phyloP scores from a whole-genome alignment of 2,113 vertebrate genomes.

The Furnarius figulus region DNA sequence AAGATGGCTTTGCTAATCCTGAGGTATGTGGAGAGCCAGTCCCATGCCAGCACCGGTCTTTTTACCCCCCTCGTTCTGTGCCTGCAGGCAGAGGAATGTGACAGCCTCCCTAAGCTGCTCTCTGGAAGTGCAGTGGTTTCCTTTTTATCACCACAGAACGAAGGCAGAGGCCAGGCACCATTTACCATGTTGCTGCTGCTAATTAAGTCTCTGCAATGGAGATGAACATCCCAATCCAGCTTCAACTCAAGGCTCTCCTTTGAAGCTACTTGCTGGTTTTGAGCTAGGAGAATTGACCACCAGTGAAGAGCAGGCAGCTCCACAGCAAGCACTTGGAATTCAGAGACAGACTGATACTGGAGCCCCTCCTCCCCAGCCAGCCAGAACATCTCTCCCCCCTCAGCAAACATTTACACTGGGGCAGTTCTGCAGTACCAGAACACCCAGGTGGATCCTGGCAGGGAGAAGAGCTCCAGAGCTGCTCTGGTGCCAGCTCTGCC shows the following conservation, averaged over 20 bases:
- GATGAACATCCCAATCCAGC: background rate
- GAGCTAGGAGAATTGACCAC: background rate
- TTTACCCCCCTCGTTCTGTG: too few relatives aligned
- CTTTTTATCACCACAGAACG: background rate
- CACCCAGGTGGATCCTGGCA: background rate
- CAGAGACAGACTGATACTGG: background rate
- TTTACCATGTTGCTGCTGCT: background rate
- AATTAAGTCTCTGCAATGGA: background rate
- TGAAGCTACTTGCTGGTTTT: background rate
- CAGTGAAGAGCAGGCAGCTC: background rate
- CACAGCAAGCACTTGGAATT: background rate
- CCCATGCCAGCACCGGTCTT: background rate
- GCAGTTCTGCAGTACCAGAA: background rate
- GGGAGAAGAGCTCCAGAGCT: background rate
- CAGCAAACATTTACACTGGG: background rate
- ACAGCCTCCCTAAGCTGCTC: background rate
- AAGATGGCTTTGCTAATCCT: background rate
- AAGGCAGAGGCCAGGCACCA: background rate
- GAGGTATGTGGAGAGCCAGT: background rate
- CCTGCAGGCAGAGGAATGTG: accelerated
- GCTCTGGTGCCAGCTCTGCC: background rate
- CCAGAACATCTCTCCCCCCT: background rate
- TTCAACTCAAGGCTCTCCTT: background rate
- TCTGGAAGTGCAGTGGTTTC: background rate
- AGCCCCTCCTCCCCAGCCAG: background rate